Percentiles rank a stretch among this genome's conserved stretches.
phyloP scores from a whole-genome alignment of 2,113 vertebrate genomes.

The Hypomesus transpacificus region DNA sequence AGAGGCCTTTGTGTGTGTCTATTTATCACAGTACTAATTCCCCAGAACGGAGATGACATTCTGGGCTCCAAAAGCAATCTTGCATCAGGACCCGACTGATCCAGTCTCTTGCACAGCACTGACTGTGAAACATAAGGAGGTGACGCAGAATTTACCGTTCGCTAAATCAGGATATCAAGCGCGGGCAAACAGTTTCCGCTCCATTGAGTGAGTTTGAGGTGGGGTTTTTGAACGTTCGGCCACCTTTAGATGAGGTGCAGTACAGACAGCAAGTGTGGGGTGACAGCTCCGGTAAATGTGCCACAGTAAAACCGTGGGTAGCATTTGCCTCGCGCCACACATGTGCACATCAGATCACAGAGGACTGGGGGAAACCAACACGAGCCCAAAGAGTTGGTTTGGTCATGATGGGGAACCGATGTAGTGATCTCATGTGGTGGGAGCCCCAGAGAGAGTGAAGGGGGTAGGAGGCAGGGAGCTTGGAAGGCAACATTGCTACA shows the following conservation, averaged over 20 bases:
- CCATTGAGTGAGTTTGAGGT: conserved; percentile 17
- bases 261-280: conserved; percentile 21
- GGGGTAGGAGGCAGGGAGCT: conserved; percentile 31
- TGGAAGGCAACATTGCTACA: conserved; percentile 25
- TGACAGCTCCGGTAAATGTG: conserved; percentile 40
- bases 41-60: conserved; percentile 35
- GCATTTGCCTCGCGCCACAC: conserved; percentile 1
- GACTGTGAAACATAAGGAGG: conserved; percentile 17
- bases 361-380: conserved; percentile 41
- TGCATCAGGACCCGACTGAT: conserved; percentile 11
- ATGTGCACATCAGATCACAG: conserved; percentile 26
- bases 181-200: not conserved
- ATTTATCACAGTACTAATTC: conserved; percentile 22
- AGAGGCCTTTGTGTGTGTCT: conserved; percentile 10
- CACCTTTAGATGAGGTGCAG: conserved; percentile 25
- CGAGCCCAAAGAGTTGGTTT: conserved; percentile 43
- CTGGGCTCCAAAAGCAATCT: conserved; percentile 30
- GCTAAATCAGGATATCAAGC: conserved; percentile 41
- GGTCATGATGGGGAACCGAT: conserved; percentile 64
- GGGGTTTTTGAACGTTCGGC: conserved; percentile 22
- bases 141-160: conserved; percentile 39
- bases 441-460: conserved; percentile 53
- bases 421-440: conserved; percentile 63
- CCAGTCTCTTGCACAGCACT: conserved; percentile 27
- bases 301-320: not conserved